phyloP scores from a whole-genome alignment of 2,888 invertebrate species.

The Agonopterix heracliana region DNA sequence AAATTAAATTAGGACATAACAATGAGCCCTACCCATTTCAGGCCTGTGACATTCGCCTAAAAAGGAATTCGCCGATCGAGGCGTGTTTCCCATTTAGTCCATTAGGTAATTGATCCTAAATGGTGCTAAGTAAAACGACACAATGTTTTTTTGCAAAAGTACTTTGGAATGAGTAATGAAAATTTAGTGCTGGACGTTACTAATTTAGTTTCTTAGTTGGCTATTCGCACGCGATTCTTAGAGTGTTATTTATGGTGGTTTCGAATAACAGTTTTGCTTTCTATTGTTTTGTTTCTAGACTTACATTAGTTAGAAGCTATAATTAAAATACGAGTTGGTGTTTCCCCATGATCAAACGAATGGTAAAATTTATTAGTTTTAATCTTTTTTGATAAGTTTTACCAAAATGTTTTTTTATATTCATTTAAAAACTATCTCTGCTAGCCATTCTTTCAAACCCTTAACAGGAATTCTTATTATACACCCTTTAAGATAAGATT shows the following conservation, averaged over 20 bases:
- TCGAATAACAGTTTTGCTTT: conserved; percentile 1
- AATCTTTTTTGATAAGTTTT: no score
- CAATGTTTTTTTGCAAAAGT: not conserved
- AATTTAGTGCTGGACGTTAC: conserved; percentile 27
- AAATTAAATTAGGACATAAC: not conserved
- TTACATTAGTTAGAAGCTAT: not conserved
- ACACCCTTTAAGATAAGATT: not conserved
- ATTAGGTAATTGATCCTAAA: conserved; percentile 43
- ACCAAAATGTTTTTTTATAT: no score
- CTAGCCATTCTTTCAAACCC: no score
- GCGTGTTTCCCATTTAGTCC: conserved; percentile 10
- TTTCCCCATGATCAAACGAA: no score
- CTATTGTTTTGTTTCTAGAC: not conserved
- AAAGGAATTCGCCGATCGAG: not conserved
- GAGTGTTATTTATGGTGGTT: conserved; percentile 22
- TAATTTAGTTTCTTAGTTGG: conserved; percentile 31
- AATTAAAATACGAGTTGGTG: not conserved
- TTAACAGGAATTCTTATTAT: not conserved
- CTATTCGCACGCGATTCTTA: conserved; percentile 35
- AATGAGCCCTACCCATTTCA: not conserved
- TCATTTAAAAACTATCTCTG: no score
- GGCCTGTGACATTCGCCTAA: not conserved
- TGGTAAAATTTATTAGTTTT: no score
- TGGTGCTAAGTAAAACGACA: conserved; percentile 13
- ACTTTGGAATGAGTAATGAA: conserved; percentile 8